Evolutionary conservation across 2,888 invertebrate species (phyloP).

Genomic region (Cephus sareptanus): DNA sequence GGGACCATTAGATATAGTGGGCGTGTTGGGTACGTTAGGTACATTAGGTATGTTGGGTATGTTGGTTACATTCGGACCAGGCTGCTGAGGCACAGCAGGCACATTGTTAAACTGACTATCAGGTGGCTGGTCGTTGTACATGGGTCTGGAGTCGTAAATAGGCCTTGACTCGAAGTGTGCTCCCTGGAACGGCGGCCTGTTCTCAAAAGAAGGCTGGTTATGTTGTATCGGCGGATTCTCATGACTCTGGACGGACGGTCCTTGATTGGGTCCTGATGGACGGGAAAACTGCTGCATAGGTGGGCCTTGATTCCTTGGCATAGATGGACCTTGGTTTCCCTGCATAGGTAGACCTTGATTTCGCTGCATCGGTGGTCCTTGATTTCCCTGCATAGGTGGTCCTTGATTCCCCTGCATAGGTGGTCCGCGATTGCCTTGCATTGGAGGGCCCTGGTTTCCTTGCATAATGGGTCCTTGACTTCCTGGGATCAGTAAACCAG

Average conservation of each 20-base stretch:
- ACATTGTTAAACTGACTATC: conserved; percentile 40
- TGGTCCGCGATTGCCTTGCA: conserved; percentile 30
- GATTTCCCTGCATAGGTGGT: conserved; percentile 30
- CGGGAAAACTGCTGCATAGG: conserved; percentile 45
- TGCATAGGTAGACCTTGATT: conserved; percentile 30
- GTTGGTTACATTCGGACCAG: conserved; percentile 19
- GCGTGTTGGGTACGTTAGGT: not conserved
- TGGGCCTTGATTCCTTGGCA: conserved; percentile 37
- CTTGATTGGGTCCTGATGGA: conserved; percentile 36
- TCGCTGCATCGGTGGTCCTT: conserved; percentile 36
- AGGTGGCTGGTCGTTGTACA: conserved; percentile 33
- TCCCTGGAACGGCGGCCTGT: conserved; percentile 47
- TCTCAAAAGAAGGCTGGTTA: conserved; percentile 47
- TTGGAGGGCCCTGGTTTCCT: conserved; percentile 36
- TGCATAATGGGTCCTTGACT: conserved; percentile 35
- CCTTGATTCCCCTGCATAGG: conserved; percentile 39
- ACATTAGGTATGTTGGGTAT: conserved; percentile 33
- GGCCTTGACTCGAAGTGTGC: conserved; percentile 38
- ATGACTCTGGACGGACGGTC: conserved; percentile 39
- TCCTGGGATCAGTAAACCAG: conserved; percentile 20
- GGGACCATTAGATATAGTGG: not conserved
- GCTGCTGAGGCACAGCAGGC: conserved; percentile 25
- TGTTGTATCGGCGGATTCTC: conserved; percentile 35
- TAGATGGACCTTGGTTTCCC: conserved; percentile 20
- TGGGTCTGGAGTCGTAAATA: conserved; percentile 36